Conservation (phyloP, 2,888 invertebrate genomes). For the Thera britannica region DNA sequence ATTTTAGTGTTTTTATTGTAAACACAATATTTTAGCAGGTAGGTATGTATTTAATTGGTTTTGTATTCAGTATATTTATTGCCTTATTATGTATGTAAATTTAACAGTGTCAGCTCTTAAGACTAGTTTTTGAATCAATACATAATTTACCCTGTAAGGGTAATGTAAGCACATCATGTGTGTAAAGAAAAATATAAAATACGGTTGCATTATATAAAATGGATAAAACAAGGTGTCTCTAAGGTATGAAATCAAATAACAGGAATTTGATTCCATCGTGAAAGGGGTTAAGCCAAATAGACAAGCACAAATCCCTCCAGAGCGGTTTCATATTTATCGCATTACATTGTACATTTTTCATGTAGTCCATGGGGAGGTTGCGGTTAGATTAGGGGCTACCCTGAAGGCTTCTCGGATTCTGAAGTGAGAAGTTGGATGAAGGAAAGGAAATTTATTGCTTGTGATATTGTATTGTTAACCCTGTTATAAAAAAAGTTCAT, state of each 20-base stretch:
- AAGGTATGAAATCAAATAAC: slow-evolving; percentile 7
- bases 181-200: too few relatives aligned
- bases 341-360: slow-evolving; percentile 42
- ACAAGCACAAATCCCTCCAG: slow-evolving; percentile 36
- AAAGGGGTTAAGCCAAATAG: slow-evolving; percentile 29
- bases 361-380: slow-evolving; percentile 43
- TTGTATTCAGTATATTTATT: too few relatives aligned
- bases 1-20: too few relatives aligned
- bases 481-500: slow-evolving; percentile 2
- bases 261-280: slow-evolving; percentile 17
- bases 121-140: too few relatives aligned
- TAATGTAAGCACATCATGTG: too few relatives aligned
- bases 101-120: too few relatives aligned
- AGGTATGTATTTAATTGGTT: too few relatives aligned
- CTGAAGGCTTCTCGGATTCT: slow-evolving; percentile 47
- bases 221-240: not conserved
- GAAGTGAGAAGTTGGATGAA: slow-evolving; percentile 43
- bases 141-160: too few relatives aligned
- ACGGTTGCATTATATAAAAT: too few relatives aligned
- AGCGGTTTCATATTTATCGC: slow-evolving; percentile 37
- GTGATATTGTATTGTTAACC: slow-evolving; percentile 6
- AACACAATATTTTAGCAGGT: too few relatives aligned
- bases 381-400: slow-evolving; percentile 39
- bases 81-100: too few relatives aligned
- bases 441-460: slow-evolving; percentile 46